phyloP scores from a whole-genome alignment of 1,140 invertebrate species.

The Cylas formicarius region DNA sequence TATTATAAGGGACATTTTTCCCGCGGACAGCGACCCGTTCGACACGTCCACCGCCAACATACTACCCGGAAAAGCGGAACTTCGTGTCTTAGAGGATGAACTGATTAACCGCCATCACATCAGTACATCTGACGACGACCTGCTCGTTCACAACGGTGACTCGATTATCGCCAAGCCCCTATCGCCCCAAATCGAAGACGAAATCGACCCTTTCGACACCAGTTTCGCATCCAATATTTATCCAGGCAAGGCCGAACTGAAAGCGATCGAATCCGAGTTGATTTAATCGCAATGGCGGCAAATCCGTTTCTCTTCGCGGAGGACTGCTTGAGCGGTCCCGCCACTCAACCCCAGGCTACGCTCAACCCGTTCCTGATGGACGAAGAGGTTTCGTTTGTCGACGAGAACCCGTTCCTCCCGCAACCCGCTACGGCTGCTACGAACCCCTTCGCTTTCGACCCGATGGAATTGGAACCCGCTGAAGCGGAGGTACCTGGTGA shows the following conservation, averaged over 20 bases:
- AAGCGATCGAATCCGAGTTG: conserved; percentile 54
- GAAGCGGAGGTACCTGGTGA: conserved; percentile 38
- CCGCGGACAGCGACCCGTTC: conserved; percentile 68
- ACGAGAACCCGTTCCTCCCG: conserved; percentile 53
- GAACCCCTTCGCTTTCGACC: conserved; percentile 58
- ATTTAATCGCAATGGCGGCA: conserved; percentile 47
- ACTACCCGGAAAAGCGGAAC: conserved; percentile 66
- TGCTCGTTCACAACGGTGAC: conserved; percentile 19
- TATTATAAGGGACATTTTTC: no score
- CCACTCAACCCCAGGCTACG: conserved; percentile 34
- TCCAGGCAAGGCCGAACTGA: conserved; percentile 54
- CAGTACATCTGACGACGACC: conserved; percentile 6
- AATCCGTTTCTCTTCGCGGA: conserved; percentile 72
- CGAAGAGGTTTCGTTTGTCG: conserved; percentile 39
- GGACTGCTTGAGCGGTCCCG: conserved; percentile 48
- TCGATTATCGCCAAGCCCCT: conserved; percentile 39
- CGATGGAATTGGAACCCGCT: conserved; percentile 44
- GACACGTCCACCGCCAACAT: conserved; percentile 75
- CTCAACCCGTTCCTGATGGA: conserved; percentile 70
- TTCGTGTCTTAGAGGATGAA: conserved; percentile 69
- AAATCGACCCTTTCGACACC: conserved; percentile 61
- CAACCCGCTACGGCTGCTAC: conserved; percentile 40
- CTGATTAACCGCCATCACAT: conserved; percentile 41
- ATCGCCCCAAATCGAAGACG: conserved; percentile 41
- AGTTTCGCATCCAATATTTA: conserved; percentile 50